Conservation (phyloP, 2,113 vertebrate species). For the Butorides virescens region DNA sequence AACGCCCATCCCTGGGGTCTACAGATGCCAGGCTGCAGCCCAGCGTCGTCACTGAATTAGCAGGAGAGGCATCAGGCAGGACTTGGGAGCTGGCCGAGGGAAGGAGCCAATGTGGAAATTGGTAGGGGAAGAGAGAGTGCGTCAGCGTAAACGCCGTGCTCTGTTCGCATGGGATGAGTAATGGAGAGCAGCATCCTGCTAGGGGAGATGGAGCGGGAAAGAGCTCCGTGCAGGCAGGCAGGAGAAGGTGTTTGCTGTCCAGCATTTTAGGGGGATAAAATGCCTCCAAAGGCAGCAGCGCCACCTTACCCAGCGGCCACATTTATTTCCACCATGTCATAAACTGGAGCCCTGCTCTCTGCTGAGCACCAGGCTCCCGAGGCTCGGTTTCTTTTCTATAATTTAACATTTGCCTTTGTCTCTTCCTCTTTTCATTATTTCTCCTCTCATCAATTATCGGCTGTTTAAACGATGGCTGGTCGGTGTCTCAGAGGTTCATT, state of each 20-base stretch:
- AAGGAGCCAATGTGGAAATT: not conserved
- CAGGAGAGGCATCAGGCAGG: not conserved
- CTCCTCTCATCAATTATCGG: not conserved
- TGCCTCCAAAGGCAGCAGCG: not conserved
- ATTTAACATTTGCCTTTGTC: not conserved
- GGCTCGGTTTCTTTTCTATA: not conserved
- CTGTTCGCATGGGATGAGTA: not conserved
- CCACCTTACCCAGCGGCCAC: not conserved
- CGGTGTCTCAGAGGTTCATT: not conserved
- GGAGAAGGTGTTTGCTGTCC: not conserved
- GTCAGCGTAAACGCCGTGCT: not conserved
- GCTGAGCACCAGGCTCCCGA: fast-evolving
- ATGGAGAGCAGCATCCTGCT: not conserved
- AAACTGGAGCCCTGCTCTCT: not conserved
- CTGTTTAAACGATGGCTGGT: not conserved
- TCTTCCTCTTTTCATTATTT: not conserved
- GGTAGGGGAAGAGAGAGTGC: not conserved
- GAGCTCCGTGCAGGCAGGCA: not conserved
- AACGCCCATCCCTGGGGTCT: not conserved
- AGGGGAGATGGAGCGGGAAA: not conserved
- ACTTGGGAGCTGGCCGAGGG: not conserved
- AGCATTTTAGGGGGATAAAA: not conserved
- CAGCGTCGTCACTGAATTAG: fast-evolving
- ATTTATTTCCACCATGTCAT: not conserved
- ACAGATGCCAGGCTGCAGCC: not conserved